Evolutionary conservation across 2,888 invertebrate genomes (phyloP), one percentile per base, ranked within the genome.

Genomic region (Mythimna ferrago): DNA sequence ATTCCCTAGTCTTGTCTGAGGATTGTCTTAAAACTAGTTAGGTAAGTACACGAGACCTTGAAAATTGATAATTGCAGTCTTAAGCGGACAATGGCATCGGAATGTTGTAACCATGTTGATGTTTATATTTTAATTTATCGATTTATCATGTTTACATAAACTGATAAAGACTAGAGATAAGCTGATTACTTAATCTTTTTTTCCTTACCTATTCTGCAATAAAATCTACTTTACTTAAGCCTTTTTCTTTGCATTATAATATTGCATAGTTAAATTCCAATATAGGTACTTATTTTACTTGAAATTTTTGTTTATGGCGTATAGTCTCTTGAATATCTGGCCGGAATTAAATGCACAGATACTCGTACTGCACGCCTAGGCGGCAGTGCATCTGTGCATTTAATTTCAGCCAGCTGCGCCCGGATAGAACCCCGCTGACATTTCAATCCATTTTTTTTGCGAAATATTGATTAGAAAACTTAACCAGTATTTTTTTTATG

Each of bases 11-110:
- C 14, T 26, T 2, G 56, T 35, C 0, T 48, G 44, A 48, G 19
- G 11, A 58, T 60, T 60, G 7, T 73, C 51, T 51, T 26, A 6
- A 57, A 32, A 64, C 56, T 9, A 41, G 44, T 77, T 26, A 9
- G 9, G 9, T n/a, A 4, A 21, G 16, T 58, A 16, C n/a, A 7
- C 6, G 9, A 35, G 16, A 58, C 67, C 57, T 57, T 76, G 41
- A 26, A 21, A 16, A 53, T 11, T 26, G 35, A 1, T 57, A 51
- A 32, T 21, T 21, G 3, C 11, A 1, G 32, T 51, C 32, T 26
- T 26, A 14, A n/a, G 56, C 1, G 35, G 35, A 16, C 14, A 53
- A 21, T 35, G 19, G 10, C 70, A 32, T 48, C 26, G 5, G 35
- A 48, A 10, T 11, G 7, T 51, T 19, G 9, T 53, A n/a, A 3